Evolutionary conservation across 2,888 invertebrate species (phyloP), one percentile per base, ranked within the genome.

Genomic region (Euphydryas editha): DNA sequence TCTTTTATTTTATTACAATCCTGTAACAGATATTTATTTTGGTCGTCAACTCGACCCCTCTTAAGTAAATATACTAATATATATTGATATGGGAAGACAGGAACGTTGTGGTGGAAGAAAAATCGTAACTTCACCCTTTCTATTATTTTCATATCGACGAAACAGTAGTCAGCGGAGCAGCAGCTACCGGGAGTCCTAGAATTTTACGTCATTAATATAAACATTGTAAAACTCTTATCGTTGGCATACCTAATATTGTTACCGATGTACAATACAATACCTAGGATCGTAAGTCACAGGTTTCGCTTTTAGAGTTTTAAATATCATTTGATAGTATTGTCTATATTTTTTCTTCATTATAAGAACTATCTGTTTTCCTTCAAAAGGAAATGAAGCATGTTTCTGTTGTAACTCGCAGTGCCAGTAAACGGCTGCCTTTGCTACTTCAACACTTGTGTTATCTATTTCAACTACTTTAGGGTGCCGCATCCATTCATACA

Each of bases 301-400:
- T 68, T 92, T 92, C 1, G 92, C 92, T 74, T 92, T 92, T 10
- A 92, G 75, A 0, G 88, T 79, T 74, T 91, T 92, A 75, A 92
- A 92, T 75, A 92, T 86, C 91, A 92, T 92, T 68, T 92, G 90
- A 76, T 92, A 92, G 75, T 92, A 92, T 74, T 90, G 92, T 30
- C 92, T 77, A 72, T 92, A 92, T 68, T 92, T 92, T 72, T 87
- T 91, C 80, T 90, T 90, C 92, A 92, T 92, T 39, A 92, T 90
- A 7, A 92, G 83, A 18, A 92, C 90, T 10, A 92, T 83, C 73
- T 92, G 92, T 71, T 90, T 92, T 0, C 92, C 92, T 75, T 92
- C 91, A 58, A 92, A 92, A 0, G 92, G 92, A 61, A 78, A 86
- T 69, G 84, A 87, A 0, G 87, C 81, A 54, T 79, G 81, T 1